Conservation (phyloP, 2,888 invertebrate genomes). For the Troides aeacus region DNA sequence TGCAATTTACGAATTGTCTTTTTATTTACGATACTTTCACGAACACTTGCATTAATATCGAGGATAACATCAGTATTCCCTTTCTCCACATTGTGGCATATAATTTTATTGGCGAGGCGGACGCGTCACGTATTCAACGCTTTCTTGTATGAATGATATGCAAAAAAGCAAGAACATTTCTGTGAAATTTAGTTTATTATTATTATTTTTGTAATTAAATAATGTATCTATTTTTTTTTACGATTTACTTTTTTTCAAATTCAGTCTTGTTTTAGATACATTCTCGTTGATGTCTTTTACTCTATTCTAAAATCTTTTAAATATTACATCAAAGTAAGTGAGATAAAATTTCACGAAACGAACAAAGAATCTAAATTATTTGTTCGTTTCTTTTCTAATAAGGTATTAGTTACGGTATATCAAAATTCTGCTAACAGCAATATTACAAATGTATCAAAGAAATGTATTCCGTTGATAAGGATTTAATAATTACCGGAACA, state of each 20-base stretch:
- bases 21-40: slow-evolving; percentile 55
- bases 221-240: not conserved
- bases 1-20: slow-evolving; percentile 67
- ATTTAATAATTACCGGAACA: not conserved
- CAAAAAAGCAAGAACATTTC: not conserved
- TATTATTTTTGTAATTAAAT: not conserved
- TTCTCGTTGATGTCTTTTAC: slow-evolving; percentile 71
- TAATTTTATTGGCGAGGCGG: slow-evolving; percentile 8
- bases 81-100: slow-evolving; percentile 12
- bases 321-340: not conserved
- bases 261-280: not conserved
- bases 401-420: not conserved
- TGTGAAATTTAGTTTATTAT: not conserved
- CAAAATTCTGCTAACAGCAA: not conserved
- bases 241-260: not conserved
- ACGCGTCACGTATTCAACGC: not conserved
- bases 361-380: not conserved
- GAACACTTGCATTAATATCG: slow-evolving; percentile 36
- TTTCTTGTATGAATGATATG: slow-evolving; percentile 8
- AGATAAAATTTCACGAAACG: not conserved
- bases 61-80: slow-evolving; percentile 17
- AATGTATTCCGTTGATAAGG: not conserved
- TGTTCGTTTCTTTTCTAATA: not conserved
- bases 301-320: slow-evolving; percentile 29
- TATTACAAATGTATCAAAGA: not conserved